Evolutionary conservation across 2,113 vertebrate genomes (phyloP), one percentile per base, ranked within the genome.

Genomic region (Pedionomus torquatus): DNA sequence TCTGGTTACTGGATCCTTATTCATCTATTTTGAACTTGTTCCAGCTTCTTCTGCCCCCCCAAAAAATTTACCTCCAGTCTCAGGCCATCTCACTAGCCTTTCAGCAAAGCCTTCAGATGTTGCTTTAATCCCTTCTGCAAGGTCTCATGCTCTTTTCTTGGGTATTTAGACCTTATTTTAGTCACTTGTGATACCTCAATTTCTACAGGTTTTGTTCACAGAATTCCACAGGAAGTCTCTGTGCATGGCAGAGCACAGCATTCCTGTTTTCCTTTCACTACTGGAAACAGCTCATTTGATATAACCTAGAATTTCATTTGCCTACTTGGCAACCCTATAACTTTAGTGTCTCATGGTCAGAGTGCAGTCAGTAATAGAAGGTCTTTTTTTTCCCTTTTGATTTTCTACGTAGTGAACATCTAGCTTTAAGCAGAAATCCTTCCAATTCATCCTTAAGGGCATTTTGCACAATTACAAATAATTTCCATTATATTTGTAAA

Each of bases 1-100:
- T 96, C 94, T 96, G 96, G 93, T 97, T 97, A 74, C 95, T 96
- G 93, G 95, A 94, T 96, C 95, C 91, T 96, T 94, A 97, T 96
- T 97, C 95, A 97, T 93, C 68, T 90, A 26, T 85, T 94, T 90
- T 97, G 95, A 91, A 95, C 65, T 89, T 26, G 7, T 93, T 97
- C 96, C 96, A 97, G 81, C 51, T 76, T 91, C 94, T 93, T 58
- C 95, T 93, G 78, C 71, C 92, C 89, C 89, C 91, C 66, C 61
- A 91, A 96, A 96, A 96, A 91, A 33, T 60, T 91, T 96, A 95
- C 95, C 92, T 97, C 58, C 70, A 93, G 84, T 96, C 87, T 87
- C 93, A 95, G 93, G 92, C 90, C 95, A 88, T 95, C 84, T 95
- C 91, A 70, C 89, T 93, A 84, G 87, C 70, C 89, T 96, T 97